Percentiles rank a stretch among this genome's conserved stretches.
phyloP scores from a whole-genome alignment of 2,797 vertebrate genomes.

The Catharus ustulatus region DNA sequence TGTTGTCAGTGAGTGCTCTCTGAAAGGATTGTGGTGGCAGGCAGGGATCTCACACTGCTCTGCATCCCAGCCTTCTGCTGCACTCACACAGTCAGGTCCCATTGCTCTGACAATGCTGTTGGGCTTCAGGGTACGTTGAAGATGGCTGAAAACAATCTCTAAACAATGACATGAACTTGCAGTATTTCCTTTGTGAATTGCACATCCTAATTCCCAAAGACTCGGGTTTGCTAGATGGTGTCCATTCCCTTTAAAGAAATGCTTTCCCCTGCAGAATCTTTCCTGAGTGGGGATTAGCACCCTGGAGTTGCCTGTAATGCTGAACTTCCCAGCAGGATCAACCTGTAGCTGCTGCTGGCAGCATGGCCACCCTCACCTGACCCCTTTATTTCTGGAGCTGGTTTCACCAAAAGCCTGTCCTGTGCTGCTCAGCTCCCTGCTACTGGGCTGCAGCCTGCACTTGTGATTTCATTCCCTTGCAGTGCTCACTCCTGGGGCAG shows the following conservation, averaged over 20 bases:
- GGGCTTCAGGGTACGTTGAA: not conserved
- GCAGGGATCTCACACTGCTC: not conserved
- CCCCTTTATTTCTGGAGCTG: not conserved
- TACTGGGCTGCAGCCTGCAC: not conserved
- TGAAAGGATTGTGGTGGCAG: not conserved
- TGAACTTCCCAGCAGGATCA: not conserved
- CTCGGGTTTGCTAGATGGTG: not conserved
- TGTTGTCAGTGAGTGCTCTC: not conserved
- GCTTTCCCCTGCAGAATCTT: not conserved
- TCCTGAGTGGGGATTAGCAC: not conserved
- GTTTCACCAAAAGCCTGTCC: not conserved
- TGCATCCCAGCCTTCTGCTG: not conserved
- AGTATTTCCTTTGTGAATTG: not conserved
- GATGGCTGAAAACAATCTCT: not conserved
- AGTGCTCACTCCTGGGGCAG: not conserved
- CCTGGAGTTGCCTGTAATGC: not conserved
- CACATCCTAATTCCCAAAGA: not conserved
- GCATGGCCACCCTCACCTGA: fast-evolving
- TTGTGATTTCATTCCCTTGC: not conserved
- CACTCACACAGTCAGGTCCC: not conserved
- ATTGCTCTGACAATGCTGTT: not conserved
- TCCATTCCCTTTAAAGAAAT: not conserved
- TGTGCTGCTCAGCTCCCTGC: not conserved
- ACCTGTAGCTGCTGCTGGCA: not conserved
- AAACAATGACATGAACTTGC: not conserved